Percentiles rank a stretch among this genome's conserved stretches.
These are phyloP conservation scores for Channa maculata DNA, from an alignment of 2,113 vertebrate genomes.

Conservation along the genomic window DNA sequence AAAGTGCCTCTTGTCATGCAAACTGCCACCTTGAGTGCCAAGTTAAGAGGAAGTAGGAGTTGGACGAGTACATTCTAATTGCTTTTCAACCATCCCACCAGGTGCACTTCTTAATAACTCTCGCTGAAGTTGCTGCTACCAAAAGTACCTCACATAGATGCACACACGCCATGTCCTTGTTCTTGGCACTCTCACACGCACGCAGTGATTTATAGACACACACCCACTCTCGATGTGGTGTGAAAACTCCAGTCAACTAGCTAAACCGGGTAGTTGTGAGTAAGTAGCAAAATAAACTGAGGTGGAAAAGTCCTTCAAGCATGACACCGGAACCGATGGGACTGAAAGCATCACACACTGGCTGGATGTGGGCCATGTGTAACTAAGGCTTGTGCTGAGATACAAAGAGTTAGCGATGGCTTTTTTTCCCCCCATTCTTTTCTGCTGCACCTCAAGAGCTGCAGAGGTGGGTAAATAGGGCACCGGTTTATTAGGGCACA, in stretches of 20 bases:
- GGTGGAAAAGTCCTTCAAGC: conserved; percentile 82
- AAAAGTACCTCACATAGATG: conserved; percentile 3
- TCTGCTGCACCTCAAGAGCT: neutral
- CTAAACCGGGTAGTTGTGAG: conserved; percentile 82
- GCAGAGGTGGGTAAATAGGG: neutral
- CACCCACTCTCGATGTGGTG: conserved; percentile 31
- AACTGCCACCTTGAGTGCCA: conserved; percentile 55
- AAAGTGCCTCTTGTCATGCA: conserved; percentile 77
- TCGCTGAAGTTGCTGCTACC: conserved; percentile 28
- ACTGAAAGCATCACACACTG: conserved; percentile 68
- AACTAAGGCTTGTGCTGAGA: conserved; percentile 75
- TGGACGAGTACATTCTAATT: conserved; percentile 57
- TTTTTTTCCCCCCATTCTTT: conserved; percentile 23
- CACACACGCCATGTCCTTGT: conserved; percentile 17
- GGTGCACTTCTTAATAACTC: conserved; percentile 60
- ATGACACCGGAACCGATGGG: conserved; percentile 66
- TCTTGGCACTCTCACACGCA: conserved; percentile 34
- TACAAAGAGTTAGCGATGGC: conserved; percentile 40
- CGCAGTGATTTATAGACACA: conserved; percentile 51
- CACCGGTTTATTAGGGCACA: neutral
- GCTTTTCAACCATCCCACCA: conserved; percentile 63
- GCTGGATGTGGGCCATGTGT: conserved; percentile 80
- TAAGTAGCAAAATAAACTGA: conserved; percentile 85
- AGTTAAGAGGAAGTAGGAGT: conserved; percentile 53
- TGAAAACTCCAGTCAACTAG: conserved; percentile 81